Evolutionary conservation across 2,797 vertebrate species (phyloP).

Genomic region (Neoniphon sammara): DNA sequence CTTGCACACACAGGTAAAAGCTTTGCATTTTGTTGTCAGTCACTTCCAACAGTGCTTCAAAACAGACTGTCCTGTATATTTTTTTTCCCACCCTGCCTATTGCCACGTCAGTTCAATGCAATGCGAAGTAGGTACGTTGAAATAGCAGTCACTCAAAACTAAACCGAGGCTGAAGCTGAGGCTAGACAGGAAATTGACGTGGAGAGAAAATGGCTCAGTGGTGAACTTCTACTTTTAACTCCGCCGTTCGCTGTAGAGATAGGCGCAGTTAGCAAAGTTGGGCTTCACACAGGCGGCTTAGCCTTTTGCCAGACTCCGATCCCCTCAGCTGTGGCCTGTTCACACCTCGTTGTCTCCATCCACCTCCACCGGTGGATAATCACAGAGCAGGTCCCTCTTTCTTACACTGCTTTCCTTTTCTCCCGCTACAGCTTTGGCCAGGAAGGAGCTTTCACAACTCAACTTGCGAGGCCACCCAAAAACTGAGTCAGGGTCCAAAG

Average conservation of each 20-base stretch:
- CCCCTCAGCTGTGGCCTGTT: constrained; percentile 70
- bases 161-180: constrained; percentile 45
- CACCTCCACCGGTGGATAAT: constrained; percentile 75
- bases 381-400: constrained; percentile 67
- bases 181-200: constrained; percentile 69
- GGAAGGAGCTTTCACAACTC: constrained; percentile 79
- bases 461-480: constrained; percentile 80
- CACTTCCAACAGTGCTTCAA: constrained; percentile 30
- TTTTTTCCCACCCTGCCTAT: constrained; percentile 31
- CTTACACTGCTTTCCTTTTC: constrained; percentile 54
- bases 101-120: constrained; percentile 60
- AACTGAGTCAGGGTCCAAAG: constrained; percentile 60
- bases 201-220: constrained; percentile 53
- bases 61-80: constrained; percentile 18
- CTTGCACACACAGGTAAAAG: not conserved
- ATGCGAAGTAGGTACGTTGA: constrained; percentile 58
- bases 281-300: constrained; percentile 40
- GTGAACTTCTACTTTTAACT: constrained; percentile 49
- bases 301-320: constrained; percentile 37
- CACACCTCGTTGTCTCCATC: constrained; percentile 76
- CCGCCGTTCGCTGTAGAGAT: constrained; percentile 34
- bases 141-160: constrained; percentile 52
- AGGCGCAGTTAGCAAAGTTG: constrained; percentile 57
- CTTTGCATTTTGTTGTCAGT: not conserved
- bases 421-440: constrained; percentile 62